These are phyloP conservation scores for Lasioglossum marginatum DNA, from an alignment of 2,888 invertebrate genomes.

Conservation along the genomic window DNA sequence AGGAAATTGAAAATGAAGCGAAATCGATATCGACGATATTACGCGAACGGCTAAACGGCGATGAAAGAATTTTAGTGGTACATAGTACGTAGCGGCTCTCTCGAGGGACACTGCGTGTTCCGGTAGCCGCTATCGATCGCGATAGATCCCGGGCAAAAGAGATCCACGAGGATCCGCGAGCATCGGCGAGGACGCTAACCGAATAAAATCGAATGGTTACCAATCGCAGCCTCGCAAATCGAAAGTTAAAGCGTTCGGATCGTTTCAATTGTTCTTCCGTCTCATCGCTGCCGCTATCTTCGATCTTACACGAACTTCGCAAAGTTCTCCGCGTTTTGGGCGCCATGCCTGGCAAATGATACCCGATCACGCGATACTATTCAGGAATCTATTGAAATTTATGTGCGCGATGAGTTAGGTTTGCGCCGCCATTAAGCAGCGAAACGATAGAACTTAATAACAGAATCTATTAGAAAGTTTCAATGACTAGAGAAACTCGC, in stretches of 20 bases:
- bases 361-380: constrained; percentile 44
- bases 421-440: constrained; percentile 39
- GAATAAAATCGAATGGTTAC: constrained; percentile 8
- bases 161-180: neutral
- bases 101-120: neutral
- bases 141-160: neutral
- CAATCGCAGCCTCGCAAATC: neutral
- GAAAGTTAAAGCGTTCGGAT: constrained; percentile 21
- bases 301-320: constrained; percentile 52
- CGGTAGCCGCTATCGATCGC: neutral
- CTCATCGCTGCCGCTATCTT: constrained; percentile 58
- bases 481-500: neutral
- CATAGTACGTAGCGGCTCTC: neutral
- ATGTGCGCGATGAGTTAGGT: constrained; percentile 25
- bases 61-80: neutral
- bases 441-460: constrained; percentile 10
- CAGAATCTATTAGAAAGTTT: constrained; percentile 18
- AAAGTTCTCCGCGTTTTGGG: constrained; percentile 28
- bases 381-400: constrained; percentile 41
- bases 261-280: constrained; percentile 32
- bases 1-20: neutral
- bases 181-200: neutral
- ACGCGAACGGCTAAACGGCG: neutral
- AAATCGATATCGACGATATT: neutral
- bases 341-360: constrained; percentile 30